Evolutionary conservation across 2,113 vertebrate species (phyloP).

Genomic region (Semnornis frantzii): DNA sequence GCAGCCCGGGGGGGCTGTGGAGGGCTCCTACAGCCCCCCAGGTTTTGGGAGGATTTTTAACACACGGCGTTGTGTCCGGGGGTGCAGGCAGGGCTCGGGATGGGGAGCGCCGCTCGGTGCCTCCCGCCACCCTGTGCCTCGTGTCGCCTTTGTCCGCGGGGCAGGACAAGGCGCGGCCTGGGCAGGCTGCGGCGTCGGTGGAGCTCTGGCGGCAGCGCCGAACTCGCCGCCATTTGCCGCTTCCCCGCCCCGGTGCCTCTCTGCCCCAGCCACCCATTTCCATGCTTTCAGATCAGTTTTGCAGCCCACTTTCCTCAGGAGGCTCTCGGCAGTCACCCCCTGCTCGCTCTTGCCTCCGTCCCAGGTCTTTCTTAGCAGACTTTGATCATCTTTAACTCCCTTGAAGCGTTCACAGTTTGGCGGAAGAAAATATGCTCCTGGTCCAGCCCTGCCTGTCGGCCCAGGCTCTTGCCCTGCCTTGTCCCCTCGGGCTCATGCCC

Average conservation of each 20-base stretch:
- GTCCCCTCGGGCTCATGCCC: background rate
- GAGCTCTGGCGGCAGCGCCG: background rate
- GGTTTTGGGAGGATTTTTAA: background rate
- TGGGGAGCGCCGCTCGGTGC: background rate
- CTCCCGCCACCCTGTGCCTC: background rate
- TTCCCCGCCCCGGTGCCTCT: background rate
- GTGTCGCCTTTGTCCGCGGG: background rate
- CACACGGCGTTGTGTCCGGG: rapidly evolving
- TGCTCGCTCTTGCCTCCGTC: background rate
- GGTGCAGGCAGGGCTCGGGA: background rate
- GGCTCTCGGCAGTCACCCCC: background rate
- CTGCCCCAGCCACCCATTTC: rapidly evolving
- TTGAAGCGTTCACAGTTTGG: rapidly evolving
- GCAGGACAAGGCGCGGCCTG: background rate
- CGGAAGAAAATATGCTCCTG: background rate
- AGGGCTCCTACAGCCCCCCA: rapidly evolving
- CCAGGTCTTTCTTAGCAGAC: rapidly evolving
- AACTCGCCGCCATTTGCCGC: background rate
- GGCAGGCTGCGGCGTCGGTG: background rate
- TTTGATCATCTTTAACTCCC: rapidly evolving
- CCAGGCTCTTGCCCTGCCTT: rapidly evolving
- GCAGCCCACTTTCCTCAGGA: background rate
- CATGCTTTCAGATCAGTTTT: background rate
- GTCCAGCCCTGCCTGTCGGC: background rate
- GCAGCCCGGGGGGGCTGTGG: rapidly evolving